phyloP scores from a whole-genome alignment of 2,797 vertebrate genomes.

The Protosalanx chinensis region DNA sequence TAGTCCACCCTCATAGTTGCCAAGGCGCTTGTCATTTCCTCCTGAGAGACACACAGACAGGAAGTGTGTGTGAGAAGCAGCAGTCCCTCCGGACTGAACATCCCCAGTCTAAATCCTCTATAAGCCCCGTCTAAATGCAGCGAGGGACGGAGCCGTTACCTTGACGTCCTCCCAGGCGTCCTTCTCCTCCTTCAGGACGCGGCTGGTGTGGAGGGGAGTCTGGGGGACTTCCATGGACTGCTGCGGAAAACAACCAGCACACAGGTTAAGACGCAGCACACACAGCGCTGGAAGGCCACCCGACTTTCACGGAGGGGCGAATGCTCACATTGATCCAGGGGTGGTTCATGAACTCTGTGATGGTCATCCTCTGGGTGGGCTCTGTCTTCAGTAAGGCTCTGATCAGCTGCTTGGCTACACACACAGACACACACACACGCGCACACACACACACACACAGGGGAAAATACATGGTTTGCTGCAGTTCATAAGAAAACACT shows the following conservation, averaged over 20 bases:
- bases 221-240: slow-evolving; percentile 95
- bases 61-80: no score
- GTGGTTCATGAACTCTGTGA: slow-evolving; percentile 98
- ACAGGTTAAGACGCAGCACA: background rate
- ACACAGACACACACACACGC: background rate
- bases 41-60: slow-evolving; percentile 67
- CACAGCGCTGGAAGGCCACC: background rate
- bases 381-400: slow-evolving; percentile 93
- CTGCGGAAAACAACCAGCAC: slow-evolving; percentile 53
- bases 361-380: slow-evolving; percentile 95
- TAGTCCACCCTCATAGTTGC: slow-evolving; percentile 98
- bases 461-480: background rate
- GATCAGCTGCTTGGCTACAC: slow-evolving; percentile 91
- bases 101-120: background rate
- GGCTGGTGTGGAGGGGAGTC: slow-evolving; percentile 96
- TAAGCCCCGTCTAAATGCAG: background rate
- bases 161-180: slow-evolving; percentile 97
- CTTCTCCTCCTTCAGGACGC: slow-evolving; percentile 93
- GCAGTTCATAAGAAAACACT: background rate
- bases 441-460: background rate
- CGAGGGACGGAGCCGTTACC: slow-evolving; percentile 65
- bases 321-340: slow-evolving; percentile 95
- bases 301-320: background rate
- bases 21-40: slow-evolving; percentile 99
- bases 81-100: background rate